A percentile compares a stretch with the other conserved stretches of the same genome.
Evolutionary conservation across 2,113 vertebrate species (phyloP).

Genomic region (Dascyllus trimaculatus): DNA sequence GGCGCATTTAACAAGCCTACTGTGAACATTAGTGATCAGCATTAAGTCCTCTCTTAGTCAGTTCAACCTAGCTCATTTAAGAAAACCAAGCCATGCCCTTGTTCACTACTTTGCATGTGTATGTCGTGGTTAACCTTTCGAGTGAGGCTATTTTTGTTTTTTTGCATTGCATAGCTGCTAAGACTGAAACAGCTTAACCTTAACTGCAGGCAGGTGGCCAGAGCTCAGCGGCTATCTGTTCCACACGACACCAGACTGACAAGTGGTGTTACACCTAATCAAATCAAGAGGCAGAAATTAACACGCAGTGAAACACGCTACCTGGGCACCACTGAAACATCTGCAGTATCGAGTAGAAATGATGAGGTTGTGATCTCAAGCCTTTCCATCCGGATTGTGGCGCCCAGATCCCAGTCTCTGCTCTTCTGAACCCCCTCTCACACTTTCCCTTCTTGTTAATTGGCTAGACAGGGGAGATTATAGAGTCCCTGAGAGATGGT

Average conservation of each 20-base stretch:
- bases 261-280: slow-evolving; percentile 53
- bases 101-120: background rate
- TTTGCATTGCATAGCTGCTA: background rate
- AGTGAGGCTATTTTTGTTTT: slow-evolving; percentile 26
- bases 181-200: slow-evolving; percentile 31
- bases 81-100: background rate
- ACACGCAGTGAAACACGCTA: slow-evolving; percentile 33
- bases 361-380: slow-evolving; percentile 56
- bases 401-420: slow-evolving; percentile 11
- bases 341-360: slow-evolving; percentile 42
- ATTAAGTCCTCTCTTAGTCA: slow-evolving; percentile 16
- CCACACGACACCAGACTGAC: slow-evolving; percentile 50
- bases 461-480: slow-evolving; percentile 75
- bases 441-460: slow-evolving; percentile 63
- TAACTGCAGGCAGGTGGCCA: slow-evolving; percentile 50
- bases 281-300: slow-evolving; percentile 58
- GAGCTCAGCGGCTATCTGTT: slow-evolving; percentile 14
- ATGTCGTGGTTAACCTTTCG: slow-evolving; percentile 38
- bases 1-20: slow-evolving; percentile 17
- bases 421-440: slow-evolving; percentile 17
- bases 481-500: slow-evolving; percentile 53
- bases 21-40: slow-evolving; percentile 42
- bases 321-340: slow-evolving; percentile 50
- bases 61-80: slow-evolving; percentile 29
- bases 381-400: slow-evolving; percentile 5